phyloP scores from a whole-genome alignment of 2,888 invertebrate genomes.

The Orthosia cruda region DNA sequence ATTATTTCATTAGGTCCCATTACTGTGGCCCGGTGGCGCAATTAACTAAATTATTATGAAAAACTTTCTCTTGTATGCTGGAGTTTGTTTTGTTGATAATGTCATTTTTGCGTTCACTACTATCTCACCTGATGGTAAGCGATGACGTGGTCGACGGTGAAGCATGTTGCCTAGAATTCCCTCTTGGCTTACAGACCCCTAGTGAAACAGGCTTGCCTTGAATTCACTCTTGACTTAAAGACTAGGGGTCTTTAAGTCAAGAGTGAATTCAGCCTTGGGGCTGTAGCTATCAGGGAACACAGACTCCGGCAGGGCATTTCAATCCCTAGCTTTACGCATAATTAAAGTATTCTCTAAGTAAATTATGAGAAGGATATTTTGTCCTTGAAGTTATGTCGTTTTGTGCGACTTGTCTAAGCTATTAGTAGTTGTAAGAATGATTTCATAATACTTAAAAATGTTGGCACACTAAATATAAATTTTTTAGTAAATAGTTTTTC shows the following conservation, averaged over 20 bases:
- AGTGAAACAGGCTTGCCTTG: too few relatives aligned
- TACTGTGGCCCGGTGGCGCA: constrained; percentile 64
- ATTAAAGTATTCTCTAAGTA: too few relatives aligned
- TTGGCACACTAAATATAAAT: not conserved
- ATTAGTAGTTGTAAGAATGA: not conserved
- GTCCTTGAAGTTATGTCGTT: not conserved
- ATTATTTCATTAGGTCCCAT: constrained; percentile 85
- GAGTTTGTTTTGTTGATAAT: constrained; percentile 31
- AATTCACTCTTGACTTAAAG: too few relatives aligned
- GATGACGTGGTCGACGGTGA: too few relatives aligned
- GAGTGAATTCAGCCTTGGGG: too few relatives aligned
- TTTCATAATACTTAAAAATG: not conserved
- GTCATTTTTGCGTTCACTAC: not conserved
- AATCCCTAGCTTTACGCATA: too few relatives aligned
- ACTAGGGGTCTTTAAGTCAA: too few relatives aligned
- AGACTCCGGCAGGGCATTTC: too few relatives aligned
- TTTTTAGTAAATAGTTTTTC: constrained; percentile 4
- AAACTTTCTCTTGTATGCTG: constrained; percentile 68
- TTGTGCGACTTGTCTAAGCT: not conserved
- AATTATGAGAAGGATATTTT: not conserved
- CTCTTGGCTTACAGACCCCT: too few relatives aligned
- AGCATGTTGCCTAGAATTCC: too few relatives aligned
- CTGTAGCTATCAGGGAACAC: too few relatives aligned
- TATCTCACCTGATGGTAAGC: too few relatives aligned
- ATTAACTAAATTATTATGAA: constrained; percentile 71